These are phyloP conservation scores for Tetranychus urticae DNA, from an alignment of 1,140 invertebrate species.

Conservation along the genomic window DNA sequence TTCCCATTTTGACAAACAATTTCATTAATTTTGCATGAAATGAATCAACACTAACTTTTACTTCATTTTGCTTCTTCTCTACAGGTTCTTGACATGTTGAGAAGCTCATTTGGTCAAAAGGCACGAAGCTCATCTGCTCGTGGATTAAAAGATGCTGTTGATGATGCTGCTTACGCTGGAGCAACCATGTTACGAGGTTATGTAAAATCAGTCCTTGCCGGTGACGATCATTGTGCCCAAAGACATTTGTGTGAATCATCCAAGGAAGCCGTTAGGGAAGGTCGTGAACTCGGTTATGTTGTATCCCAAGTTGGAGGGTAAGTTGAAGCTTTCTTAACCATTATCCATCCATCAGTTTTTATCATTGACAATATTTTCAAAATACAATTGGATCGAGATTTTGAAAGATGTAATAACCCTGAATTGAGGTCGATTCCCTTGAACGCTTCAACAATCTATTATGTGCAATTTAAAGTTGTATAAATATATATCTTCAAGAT, in stretches of 20 bases:
- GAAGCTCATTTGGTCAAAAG: background rate
- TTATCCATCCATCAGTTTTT: no score
- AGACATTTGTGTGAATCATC: conserved; percentile 67
- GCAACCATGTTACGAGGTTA: conserved; percentile 34
- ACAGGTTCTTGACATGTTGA: background rate
- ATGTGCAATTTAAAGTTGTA: background rate
- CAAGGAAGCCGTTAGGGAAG: conserved; percentile 53
- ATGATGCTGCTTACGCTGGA: conserved; percentile 15
- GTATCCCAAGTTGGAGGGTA: conserved; percentile 81
- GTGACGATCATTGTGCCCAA: conserved; percentile 49
- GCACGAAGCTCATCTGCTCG: conserved; percentile 1
- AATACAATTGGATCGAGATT: background rate
- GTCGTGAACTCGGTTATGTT: conserved; percentile 47
- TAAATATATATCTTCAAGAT: background rate
- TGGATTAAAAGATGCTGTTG: conserved; percentile 10
- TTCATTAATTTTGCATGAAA: background rate
- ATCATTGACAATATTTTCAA: no score
- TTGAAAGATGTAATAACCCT: background rate
- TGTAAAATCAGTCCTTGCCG: conserved; percentile 50
- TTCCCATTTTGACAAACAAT: background rate
- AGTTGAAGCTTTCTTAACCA: conserved; percentile 23
- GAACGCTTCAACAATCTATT: background rate
- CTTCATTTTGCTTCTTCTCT: background rate
- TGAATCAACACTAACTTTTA: background rate
- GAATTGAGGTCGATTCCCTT: background rate